Percentiles rank a stretch among this genome's conserved stretches.
Conservation (phyloP, 2,113 vertebrate species). For the Cariama cristata region DNA sequence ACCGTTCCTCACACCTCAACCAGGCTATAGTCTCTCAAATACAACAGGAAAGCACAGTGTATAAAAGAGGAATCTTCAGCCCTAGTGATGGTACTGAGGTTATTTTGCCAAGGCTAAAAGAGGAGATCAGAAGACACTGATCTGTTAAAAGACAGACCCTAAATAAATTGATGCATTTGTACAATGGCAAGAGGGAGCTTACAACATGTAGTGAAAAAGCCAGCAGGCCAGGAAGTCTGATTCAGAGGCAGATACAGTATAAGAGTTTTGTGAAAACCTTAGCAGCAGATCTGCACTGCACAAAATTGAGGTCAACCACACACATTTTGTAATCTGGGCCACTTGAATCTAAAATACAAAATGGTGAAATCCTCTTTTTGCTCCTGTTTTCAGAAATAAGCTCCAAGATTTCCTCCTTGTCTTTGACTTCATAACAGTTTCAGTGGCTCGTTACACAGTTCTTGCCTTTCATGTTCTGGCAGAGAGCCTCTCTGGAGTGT, state of each 20-base stretch:
- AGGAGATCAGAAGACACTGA: not conserved
- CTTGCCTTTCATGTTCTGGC: not conserved
- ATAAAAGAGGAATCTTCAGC: not conserved
- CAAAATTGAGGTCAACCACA: slow-evolving; percentile 31
- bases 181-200: not conserved
- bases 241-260: not conserved
- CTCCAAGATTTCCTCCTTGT: not conserved
- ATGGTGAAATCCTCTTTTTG: not conserved
- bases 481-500: not conserved
- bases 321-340: not conserved
- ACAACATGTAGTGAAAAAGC: not conserved
- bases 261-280: not conserved
- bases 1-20: not conserved
- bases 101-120: slow-evolving; percentile 8
- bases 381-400: not conserved
- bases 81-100: not conserved
- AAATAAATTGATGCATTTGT: slow-evolving; percentile 28
- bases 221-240: not conserved
- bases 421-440: not conserved
- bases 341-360: not conserved
- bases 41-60: not conserved
- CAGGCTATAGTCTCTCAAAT: not conserved
- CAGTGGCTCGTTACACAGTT: not conserved
- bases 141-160: not conserved
- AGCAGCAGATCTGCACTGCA: not conserved